Conservation (phyloP, 2,888 invertebrate species). For the Torymus auratus region DNA sequence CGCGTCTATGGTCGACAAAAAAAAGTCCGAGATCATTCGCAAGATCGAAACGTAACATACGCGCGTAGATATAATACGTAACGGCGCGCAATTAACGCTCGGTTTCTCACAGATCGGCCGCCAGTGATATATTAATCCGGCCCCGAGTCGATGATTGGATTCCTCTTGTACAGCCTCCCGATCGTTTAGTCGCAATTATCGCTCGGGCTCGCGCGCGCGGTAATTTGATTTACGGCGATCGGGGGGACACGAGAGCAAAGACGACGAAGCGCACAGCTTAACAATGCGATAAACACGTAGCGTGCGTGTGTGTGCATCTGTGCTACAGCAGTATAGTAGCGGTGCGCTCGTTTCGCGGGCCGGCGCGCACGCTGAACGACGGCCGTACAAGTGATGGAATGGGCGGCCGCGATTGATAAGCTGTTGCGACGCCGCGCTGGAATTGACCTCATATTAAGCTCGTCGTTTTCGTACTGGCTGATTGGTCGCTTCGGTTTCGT, state of each 20-base stretch:
- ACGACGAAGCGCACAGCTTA: slow-evolving; percentile 6
- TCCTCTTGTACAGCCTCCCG: slow-evolving; percentile 50
- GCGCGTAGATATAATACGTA: background rate
- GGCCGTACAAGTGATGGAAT: background rate
- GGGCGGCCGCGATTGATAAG: slow-evolving; percentile 37
- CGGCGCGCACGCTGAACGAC: no score
- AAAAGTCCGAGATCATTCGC: background rate
- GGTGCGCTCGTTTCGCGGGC: no score
- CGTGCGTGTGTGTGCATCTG: no score
- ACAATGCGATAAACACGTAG: slow-evolving; percentile 26
- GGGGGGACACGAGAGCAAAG: slow-evolving; percentile 5
- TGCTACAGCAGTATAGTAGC: no score
- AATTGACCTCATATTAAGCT: slow-evolving; percentile 3
- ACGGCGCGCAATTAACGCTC: slow-evolving; percentile 14
- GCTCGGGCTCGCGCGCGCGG: slow-evolving; percentile 63
- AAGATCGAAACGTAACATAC: background rate
- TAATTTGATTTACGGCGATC: slow-evolving; percentile 66
- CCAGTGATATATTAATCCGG: slow-evolving; percentile 33
- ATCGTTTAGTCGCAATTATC: slow-evolving; percentile 71
- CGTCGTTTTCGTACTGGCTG: no score
- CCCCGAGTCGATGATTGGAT: slow-evolving; percentile 13
- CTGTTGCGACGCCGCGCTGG: slow-evolving; percentile 13
- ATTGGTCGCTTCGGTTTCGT: no score
- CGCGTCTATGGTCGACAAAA: no score
- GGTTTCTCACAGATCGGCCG: background rate